These are phyloP conservation scores for Dasypolia templi DNA, from an alignment of 2,888 invertebrate genomes.

Conservation along the genomic window DNA sequence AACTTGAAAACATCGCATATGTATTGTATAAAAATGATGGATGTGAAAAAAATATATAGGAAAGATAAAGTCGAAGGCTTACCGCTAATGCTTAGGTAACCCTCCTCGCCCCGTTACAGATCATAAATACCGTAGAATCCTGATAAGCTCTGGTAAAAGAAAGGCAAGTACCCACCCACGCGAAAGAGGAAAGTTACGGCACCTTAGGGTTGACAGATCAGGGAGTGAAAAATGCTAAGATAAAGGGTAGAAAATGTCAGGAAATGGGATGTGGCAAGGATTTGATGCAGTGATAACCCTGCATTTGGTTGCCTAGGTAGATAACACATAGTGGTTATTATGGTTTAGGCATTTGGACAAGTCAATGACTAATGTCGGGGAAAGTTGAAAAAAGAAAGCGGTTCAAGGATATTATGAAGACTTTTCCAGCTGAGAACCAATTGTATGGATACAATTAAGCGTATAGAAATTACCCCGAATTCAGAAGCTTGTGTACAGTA, in stretches of 20 bases:
- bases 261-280: constrained; percentile 6
- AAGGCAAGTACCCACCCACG: constrained; percentile 66
- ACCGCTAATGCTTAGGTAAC: constrained; percentile 77
- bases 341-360: neutral
- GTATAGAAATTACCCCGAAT: neutral
- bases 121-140: constrained; percentile 82
- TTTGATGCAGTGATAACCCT: constrained; percentile 30
- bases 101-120: constrained; percentile 76
- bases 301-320: neutral
- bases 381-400: neutral
- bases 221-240: constrained; percentile 57
- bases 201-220: constrained; percentile 65
- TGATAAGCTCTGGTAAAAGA: constrained; percentile 81
- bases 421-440: neutral
- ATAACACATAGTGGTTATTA: neutral
- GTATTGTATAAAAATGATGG: constrained; percentile 71
- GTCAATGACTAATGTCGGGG: neutral
- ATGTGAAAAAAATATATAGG: constrained; percentile 77
- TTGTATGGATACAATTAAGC: neutral
- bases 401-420: neutral
- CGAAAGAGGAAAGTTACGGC: constrained; percentile 63
- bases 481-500: neutral
- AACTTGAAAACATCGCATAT: constrained; percentile 60
- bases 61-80: constrained; percentile 80
- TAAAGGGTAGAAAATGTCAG: constrained; percentile 45